Percentiles rank a stretch among this genome's conserved stretches.
Evolutionary conservation across 2,888 invertebrate species (phyloP).

Genomic region (Adela reaumurella): DNA sequence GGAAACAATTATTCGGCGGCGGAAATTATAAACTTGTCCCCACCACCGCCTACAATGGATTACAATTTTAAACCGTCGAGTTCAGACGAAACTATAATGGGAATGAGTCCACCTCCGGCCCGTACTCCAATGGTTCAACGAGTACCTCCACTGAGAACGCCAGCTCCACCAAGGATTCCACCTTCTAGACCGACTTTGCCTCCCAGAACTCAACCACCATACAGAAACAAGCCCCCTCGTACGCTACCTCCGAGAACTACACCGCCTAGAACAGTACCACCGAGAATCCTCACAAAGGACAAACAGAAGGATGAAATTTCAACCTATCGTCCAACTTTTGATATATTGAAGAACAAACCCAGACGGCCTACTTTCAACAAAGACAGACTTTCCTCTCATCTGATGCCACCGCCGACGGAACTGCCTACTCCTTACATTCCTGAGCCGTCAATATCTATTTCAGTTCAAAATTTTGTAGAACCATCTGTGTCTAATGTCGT

Average conservation of each 20-base stretch:
- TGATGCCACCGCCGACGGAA: conserved; percentile 37
- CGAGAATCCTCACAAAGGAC: conserved; percentile 26
- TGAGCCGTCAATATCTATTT: conserved; percentile 18
- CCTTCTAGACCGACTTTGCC: conserved; percentile 28
- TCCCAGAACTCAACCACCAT: conserved; percentile 31
- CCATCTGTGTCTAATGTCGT: conserved; percentile 25
- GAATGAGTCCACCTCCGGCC: conserved; percentile 53
- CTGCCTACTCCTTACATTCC: conserved; percentile 21
- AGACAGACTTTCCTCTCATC: conserved; percentile 37
- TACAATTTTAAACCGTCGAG: conserved; percentile 40
- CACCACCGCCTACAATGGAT: conserved; percentile 44
- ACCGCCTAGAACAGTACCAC: conserved; percentile 23
- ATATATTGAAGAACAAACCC: conserved; percentile 28
- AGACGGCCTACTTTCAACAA: conserved; percentile 32
- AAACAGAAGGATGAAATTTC: conserved; percentile 26
- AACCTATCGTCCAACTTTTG: conserved; percentile 40
- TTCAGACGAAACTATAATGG: conserved; percentile 51
- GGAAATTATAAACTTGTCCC: conserved; percentile 47
- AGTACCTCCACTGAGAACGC: conserved; percentile 1
- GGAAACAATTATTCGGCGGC: conserved; percentile 30
- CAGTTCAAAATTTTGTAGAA: conserved; percentile 16
- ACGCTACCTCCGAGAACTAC: conserved; percentile 28
- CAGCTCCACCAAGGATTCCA: conserved; percentile 23
- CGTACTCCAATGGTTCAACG: conserved; percentile 22
- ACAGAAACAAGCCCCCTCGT: conserved; percentile 32